Conservation (phyloP, 92 coral and sea anemone species). For the Metridium senile region DNA sequence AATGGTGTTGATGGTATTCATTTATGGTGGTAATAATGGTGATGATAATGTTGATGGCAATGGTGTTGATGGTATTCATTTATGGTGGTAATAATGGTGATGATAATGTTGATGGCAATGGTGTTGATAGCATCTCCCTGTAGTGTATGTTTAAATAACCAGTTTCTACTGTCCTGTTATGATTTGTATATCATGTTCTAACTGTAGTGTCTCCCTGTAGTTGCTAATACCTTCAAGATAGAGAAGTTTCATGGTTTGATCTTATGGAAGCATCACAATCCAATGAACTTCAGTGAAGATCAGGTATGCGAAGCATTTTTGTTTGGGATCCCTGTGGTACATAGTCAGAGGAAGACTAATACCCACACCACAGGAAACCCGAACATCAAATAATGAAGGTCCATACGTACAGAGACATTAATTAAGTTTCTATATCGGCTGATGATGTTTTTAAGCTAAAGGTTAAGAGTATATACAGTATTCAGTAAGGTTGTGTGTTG, state of each 20-base stretch:
- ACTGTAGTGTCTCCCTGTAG: conserved; percentile 25
- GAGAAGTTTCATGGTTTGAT: conserved; percentile 92
- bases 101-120: background rate
- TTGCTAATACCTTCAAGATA: conserved; percentile 92
- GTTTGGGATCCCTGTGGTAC: background rate
- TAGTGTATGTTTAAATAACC: too few species aligned
- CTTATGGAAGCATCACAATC: conserved; percentile 83
- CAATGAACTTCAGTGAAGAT: conserved; percentile 70
- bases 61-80: background rate
- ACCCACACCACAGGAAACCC: background rate
- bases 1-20: background rate
- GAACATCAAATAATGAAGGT: background rate
- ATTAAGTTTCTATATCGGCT: too few species aligned
- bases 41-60: background rate
- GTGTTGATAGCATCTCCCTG: background rate
- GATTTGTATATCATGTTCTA: too few species aligned
- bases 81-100: background rate
- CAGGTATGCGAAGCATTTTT: conserved; percentile 53
- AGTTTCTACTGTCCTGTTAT: background rate
- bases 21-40: background rate
- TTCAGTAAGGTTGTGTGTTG: too few species aligned
- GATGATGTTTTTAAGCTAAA: too few species aligned
- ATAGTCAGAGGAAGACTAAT: too few species aligned
- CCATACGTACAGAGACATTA: too few species aligned
- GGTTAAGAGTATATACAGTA: too few species aligned